A percentile compares a stretch with the other conserved stretches of the same genome.
phyloP scores from a whole-genome alignment of 1,140 invertebrate species.

The Hypsibius dujardini region DNA sequence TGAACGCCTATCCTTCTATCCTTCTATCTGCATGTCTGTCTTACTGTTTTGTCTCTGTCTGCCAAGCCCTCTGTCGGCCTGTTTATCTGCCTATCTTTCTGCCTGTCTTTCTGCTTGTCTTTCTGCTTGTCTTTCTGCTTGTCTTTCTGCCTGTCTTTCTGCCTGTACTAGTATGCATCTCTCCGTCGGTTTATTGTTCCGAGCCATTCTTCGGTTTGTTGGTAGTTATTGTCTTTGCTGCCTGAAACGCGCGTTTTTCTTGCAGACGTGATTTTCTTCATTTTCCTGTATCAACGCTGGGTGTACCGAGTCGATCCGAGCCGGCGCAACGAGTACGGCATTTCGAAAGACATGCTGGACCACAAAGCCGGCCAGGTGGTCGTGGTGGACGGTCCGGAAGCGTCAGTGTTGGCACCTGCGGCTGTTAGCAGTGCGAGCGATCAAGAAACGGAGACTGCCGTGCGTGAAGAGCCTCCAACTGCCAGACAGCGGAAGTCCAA shows the following conservation, averaged over 20 bases:
- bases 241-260: slow-evolving; percentile 25
- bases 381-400: not conserved
- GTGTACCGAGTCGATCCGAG: slow-evolving; percentile 88
- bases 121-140: too few species aligned
- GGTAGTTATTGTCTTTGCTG: too few species aligned
- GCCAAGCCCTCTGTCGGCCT: not conserved
- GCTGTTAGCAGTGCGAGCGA: too few species aligned
- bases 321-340: slow-evolving; percentile 91
- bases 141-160: too few species aligned
- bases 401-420: not conserved
- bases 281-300: slow-evolving; percentile 94
- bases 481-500: slow-evolving; percentile 10
- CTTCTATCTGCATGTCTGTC: not conserved
- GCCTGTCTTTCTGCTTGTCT: slow-evolving; percentile 21
- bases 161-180: too few species aligned
- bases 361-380: not conserved
- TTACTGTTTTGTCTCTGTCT: slow-evolving; percentile 10
- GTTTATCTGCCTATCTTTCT: too few species aligned
- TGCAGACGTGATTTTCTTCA: slow-evolving; percentile 89
- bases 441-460: too few species aligned
- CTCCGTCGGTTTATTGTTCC: too few species aligned
- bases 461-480: not conserved
- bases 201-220: too few species aligned
- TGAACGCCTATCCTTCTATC: not conserved
- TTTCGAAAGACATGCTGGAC: slow-evolving; percentile 36